Conservation (phyloP, 1,140 invertebrate species). For the Chionoecetes opilio region DNA sequence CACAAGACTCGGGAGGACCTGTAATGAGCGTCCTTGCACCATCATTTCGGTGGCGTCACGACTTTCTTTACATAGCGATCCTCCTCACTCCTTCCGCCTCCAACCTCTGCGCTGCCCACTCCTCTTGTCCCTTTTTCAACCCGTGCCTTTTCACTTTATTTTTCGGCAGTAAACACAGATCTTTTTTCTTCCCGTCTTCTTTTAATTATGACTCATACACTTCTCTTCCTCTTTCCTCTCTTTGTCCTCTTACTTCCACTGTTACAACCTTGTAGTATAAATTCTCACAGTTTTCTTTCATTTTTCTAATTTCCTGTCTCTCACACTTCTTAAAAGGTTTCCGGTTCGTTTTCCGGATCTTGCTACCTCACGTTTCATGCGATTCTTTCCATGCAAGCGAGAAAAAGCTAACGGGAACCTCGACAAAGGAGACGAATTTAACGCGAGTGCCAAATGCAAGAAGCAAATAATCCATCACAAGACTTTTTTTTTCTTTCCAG, state of each 20-base stretch:
- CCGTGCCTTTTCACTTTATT: neutral
- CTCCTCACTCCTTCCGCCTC: neutral
- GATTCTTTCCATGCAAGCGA: neutral
- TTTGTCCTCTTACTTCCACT: neutral
- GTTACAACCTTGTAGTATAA: neutral
- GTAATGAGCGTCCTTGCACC: conserved; percentile 25
- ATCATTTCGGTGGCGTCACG: conserved; percentile 17
- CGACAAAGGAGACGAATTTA: conserved; percentile 16
- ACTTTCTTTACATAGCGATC: neutral
- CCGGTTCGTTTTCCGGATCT: neutral
- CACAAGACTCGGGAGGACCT: neutral
- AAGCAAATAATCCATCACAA: conserved; percentile 20
- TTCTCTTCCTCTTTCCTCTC: neutral
- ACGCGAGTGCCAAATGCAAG: neutral
- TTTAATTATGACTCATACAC: neutral
- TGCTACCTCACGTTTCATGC: neutral
- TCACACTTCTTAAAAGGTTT: neutral
- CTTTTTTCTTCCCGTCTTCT: neutral
- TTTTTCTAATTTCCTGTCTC: neutral
- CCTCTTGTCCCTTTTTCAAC: neutral
- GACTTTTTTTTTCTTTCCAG: neutral
- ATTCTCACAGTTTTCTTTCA: neutral
- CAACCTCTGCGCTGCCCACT: neutral
- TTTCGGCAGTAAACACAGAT: too few species aligned
- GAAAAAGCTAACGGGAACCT: neutral